These are phyloP conservation scores for Eremophila alpestris DNA, from an alignment of 2,797 vertebrate species.

Conservation along the genomic window DNA sequence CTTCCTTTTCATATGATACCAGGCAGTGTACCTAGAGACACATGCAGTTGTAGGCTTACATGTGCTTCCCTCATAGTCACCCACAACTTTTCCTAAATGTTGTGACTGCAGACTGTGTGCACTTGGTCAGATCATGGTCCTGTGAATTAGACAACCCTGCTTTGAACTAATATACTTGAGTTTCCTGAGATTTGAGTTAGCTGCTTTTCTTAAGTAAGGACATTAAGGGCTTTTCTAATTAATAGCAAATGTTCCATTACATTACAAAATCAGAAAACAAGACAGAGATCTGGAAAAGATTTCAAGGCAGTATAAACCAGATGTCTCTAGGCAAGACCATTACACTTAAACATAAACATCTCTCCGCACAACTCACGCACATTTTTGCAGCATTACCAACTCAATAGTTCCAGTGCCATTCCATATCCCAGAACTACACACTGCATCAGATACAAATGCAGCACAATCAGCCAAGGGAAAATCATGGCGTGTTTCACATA, in stretches of 20 bases:
- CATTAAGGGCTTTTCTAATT: conserved; percentile 9
- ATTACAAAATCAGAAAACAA: conserved; percentile 12
- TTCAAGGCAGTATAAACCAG: conserved; percentile 12
- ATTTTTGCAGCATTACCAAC: not conserved
- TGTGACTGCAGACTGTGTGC: not conserved
- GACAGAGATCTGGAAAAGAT: conserved; percentile 9
- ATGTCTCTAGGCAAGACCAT: not conserved
- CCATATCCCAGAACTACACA: not conserved
- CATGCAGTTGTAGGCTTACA: not conserved
- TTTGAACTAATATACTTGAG: not conserved
- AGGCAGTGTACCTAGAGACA: not conserved
- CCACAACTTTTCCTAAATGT: not conserved
- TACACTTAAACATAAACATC: conserved; percentile 27
- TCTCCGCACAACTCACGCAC: not conserved
- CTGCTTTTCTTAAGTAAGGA: not conserved
- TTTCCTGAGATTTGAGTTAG: conserved; percentile 14
- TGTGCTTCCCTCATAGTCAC: not conserved
- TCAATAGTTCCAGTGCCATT: not conserved
- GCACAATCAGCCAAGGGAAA: not conserved
- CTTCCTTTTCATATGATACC: accelerated
- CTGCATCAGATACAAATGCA: not conserved
- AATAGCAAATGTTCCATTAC: conserved; percentile 23
- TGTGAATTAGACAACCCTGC: not conserved
- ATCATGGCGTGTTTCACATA: not conserved
- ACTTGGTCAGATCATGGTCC: not conserved